Percentiles rank a stretch among this genome's conserved stretches.
Evolutionary conservation across 1,140 invertebrate genomes (phyloP).

Genomic region (Lamellibrachia luymesi): DNA sequence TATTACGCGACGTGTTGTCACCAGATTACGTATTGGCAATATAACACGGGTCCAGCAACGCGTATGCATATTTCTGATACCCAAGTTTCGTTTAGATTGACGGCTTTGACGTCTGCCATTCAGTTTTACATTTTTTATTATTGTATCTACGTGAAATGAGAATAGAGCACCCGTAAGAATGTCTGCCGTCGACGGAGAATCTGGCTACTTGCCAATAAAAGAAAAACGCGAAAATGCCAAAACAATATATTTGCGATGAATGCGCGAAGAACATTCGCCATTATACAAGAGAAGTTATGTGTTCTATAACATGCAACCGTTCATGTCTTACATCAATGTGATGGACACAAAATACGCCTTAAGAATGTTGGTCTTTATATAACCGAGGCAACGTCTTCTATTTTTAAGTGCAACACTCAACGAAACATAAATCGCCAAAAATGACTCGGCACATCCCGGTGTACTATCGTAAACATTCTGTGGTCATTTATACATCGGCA

Average conservation of each 20-base stretch:
- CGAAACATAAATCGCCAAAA: neutral
- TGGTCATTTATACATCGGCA: neutral
- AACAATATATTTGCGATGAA: neutral
- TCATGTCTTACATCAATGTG: neutral
- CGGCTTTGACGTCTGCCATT: neutral
- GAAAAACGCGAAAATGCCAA: neutral
- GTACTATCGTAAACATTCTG: neutral
- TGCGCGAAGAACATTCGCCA: neutral
- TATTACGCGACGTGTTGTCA: neutral
- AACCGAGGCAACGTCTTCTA: neutral
- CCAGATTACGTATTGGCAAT: neutral
- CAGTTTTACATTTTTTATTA: too few relatives aligned
- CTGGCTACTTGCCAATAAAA: neutral
- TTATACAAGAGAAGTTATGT: neutral
- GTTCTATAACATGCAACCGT: neutral
- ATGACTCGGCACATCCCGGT: neutral
- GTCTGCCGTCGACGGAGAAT: neutral
- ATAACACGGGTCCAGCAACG: neutral
- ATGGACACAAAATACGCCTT: neutral
- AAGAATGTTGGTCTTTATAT: neutral
- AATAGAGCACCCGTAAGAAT: neutral
- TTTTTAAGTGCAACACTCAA: neutral
- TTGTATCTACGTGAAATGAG: too few relatives aligned
- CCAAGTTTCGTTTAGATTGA: neutral
- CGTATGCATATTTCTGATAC: neutral